These are phyloP conservation scores for Nomada goodeniana DNA, from an alignment of 2,888 invertebrate genomes.

Conservation along the genomic window DNA sequence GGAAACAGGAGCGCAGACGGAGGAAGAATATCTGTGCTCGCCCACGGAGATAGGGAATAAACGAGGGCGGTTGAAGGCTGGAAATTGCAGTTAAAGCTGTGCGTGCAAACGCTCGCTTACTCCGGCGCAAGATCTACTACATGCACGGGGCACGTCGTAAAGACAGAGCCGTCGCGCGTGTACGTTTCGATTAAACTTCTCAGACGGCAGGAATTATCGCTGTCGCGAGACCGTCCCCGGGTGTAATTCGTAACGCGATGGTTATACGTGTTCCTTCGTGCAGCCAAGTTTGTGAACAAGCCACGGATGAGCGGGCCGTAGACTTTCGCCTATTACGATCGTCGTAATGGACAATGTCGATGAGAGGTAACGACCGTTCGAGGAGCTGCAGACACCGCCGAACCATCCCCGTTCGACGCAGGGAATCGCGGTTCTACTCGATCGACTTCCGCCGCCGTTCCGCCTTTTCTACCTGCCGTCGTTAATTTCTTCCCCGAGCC, in stretches of 20 bases:
- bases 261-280: conserved; percentile 54
- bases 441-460: conserved; percentile 1
- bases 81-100: conserved; percentile 56
- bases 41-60: neutral
- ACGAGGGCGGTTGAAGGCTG: neutral
- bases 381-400: neutral
- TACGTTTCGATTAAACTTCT: conserved; percentile 76
- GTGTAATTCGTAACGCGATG: conserved; percentile 67
- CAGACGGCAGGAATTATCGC: conserved; percentile 74
- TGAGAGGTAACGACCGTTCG: conserved; percentile 57
- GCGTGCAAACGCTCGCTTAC: conserved; percentile 44
- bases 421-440: conserved; percentile 6
- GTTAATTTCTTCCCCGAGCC: conserved; percentile 13
- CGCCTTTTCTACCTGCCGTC: neutral
- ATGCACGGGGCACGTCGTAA: conserved; percentile 37
- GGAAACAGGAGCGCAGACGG: neutral
- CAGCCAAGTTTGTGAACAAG: conserved; percentile 16
- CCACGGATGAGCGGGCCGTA: neutral
- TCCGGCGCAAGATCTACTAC: conserved; percentile 27
- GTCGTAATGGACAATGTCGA: conserved; percentile 62
- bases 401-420: neutral
- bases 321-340: conserved; percentile 62
- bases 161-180: conserved; percentile 58
- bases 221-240: conserved; percentile 69
- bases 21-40: neutral